A percentile compares a stretch with the other conserved stretches of the same genome.
Evolutionary conservation across 2,888 invertebrate species (phyloP).

Genomic region (Malachius bipustulatus): DNA sequence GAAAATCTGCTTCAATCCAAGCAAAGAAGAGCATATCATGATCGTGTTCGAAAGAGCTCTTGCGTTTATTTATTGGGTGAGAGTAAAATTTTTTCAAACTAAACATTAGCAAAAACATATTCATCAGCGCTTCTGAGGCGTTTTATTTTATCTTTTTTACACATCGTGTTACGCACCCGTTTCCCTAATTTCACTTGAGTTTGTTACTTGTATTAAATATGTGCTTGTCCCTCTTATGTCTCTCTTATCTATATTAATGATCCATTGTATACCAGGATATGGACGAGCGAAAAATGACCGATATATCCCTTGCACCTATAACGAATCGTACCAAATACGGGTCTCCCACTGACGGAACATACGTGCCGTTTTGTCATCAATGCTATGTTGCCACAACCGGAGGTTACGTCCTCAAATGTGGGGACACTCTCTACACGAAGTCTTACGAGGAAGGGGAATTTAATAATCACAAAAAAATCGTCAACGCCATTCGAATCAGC

Average conservation of each 20-base stretch:
- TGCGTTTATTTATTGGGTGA: slow-evolving; percentile 35
- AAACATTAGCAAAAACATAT: too few species aligned
- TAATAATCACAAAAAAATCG: slow-evolving; percentile 35
- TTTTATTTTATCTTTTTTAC: too few species aligned
- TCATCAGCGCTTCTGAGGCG: too few species aligned
- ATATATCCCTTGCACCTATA: slow-evolving; percentile 29
- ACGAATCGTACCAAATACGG: slow-evolving; percentile 37
- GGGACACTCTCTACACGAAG: slow-evolving; percentile 39
- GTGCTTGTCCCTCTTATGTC: too few species aligned
- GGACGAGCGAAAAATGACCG: slow-evolving; percentile 16
- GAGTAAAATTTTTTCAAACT: too few species aligned
- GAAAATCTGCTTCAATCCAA: slow-evolving; percentile 33
- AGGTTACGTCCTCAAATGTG: slow-evolving; percentile 42
- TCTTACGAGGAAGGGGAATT: slow-evolving; percentile 27
- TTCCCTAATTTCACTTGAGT: too few species aligned
- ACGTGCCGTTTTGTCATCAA: slow-evolving; percentile 39
- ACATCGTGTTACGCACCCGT: too few species aligned
- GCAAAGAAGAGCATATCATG: slow-evolving; percentile 34
- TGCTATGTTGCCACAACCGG: slow-evolving; percentile 40
- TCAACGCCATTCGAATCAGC: slow-evolving; percentile 40
- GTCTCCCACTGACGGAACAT: slow-evolving; percentile 41
- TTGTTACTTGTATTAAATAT: too few species aligned
- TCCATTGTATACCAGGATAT: too few species aligned
- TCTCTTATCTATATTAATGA: too few species aligned
- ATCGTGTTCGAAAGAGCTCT: slow-evolving; percentile 34